Evolutionary conservation across 1,140 invertebrate species (phyloP), one percentile per base, ranked within the genome.

Genomic region (Hylyphantes graminicola): DNA sequence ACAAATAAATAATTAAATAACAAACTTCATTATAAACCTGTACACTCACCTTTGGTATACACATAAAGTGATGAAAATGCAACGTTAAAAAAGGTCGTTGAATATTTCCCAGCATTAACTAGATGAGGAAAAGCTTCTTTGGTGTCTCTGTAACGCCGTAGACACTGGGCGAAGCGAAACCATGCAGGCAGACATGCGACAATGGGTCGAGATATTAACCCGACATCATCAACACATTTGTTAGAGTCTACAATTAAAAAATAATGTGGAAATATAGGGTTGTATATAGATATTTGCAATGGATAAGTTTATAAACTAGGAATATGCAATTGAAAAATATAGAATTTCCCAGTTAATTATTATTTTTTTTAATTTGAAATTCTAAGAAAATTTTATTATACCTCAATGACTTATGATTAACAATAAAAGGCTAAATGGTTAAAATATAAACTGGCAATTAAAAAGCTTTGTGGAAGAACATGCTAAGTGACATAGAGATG

Each of bases 81-180:
- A 7, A 98, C 95, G 7, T 98, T 97, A 80, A 99, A 93, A 91
- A 99, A 99, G 0, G 97, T 97, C 0, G 97, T 99, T 0, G 97
- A 95, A 90, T 99, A 99, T 92, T 99, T 99, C 68, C 96, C 97
- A 19, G 98, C 98, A 91, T 99, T 99, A 0, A 95, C 96, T 55
- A 93, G 88, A 81, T 93, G 92, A 12, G 92, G 92, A 87, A 92
- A 92, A 7, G 89, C 89, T 85, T 88, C 87, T 61, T 90, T 90
- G 13, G 92, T 92, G 86, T 93, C 92, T 12, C 91, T 87, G 90
- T 99, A 99, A 87, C 98, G 94, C 1, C 98, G 92, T 10, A 99
- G 89, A 88, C 98, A 99, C 89, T 99, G 98, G 35, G 97, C 96
- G 90, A 99, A 99, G 68, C 98, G 93, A 87, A 97, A 97, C 96